Evolutionary conservation across 2,888 invertebrate genomes (phyloP), one percentile per base, ranked within the genome.

Genomic region (Apeira syringaria): DNA sequence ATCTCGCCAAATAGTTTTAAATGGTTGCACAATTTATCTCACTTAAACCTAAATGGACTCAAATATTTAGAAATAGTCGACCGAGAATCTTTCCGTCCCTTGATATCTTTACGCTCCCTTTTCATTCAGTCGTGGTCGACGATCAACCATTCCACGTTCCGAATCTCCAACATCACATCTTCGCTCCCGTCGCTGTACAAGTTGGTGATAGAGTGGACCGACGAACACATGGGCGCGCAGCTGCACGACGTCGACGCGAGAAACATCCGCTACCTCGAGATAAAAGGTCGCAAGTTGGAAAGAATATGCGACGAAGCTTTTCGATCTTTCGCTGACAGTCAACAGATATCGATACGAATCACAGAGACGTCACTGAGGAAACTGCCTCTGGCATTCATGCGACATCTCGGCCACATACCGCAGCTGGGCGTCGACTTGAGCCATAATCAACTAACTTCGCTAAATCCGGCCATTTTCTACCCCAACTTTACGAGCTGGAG

Each of bases 401-500:
- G 94, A 34, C 92, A 94, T 52, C 90, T 97, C 66, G 93, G 94
- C 40, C 93, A 94, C 68, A 92, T 97, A 64, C 94, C 96, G 5
- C 95, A 96, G 75, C 91, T 97, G 43, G 94, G 94, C 25, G 91
- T 98, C 47, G 97, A 97, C 81, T 90, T 97, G 55, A 93, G 95
- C 50, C 92, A 94, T 71, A 98, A 98, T 85, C 92, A 93, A 81
- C 91, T 97, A 68, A 92, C 93, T 20, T 93, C 94, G 44, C 90
- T 97, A 53, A 94, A 95, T 72, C 95, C 96, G 36, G 95, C 96
- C 50, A 94, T 95, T 50, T 94, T 97, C 74, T 97, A 97, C 78
- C 95, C 95, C 15, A 97, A 97, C 78, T 93, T 94, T 57, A 95
- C 95, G 12, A 93, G 94, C 61, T 97, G 97, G 97, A 96, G 96